Evolutionary conservation across 2,113 vertebrate species (phyloP).

Genomic region (Charadrius vociferus): DNA sequence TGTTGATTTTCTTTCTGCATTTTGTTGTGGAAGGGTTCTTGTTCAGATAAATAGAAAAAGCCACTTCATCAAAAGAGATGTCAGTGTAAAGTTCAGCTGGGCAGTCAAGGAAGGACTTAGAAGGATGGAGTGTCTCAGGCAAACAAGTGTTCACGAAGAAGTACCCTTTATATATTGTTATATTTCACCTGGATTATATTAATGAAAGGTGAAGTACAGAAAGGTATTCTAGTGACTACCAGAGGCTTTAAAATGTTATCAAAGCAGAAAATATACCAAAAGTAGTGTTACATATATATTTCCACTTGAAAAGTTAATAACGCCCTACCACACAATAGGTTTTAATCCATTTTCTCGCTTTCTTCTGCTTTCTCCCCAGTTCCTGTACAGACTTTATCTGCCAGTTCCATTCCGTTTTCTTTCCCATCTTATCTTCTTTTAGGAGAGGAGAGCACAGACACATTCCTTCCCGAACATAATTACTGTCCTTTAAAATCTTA

Average conservation of each 20-base stretch:
- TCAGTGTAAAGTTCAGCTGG: neutral
- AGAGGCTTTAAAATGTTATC: neutral
- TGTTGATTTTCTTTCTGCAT: neutral
- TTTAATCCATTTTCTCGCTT: neutral
- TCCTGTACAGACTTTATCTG: neutral
- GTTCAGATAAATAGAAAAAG: neutral
- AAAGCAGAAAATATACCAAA: neutral
- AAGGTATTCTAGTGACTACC: neutral
- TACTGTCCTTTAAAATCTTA: neutral
- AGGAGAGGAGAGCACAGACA: neutral
- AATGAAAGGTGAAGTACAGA: neutral
- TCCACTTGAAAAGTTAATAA: neutral
- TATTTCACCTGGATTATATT: neutral
- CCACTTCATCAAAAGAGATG: neutral
- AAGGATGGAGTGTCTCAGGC: rapidly evolving
- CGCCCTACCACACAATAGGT: neutral
- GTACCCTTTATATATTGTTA: neutral
- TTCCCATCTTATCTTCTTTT: neutral
- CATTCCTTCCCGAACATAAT: neutral
- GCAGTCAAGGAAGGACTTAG: neutral
- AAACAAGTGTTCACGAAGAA: neutral
- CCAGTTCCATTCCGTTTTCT: neutral
- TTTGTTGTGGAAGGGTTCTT: neutral
- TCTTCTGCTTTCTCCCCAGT: neutral
- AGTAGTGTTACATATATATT: neutral